Conservation (phyloP, 2,888 invertebrate species). For the Eupithecia abbreviata region DNA sequence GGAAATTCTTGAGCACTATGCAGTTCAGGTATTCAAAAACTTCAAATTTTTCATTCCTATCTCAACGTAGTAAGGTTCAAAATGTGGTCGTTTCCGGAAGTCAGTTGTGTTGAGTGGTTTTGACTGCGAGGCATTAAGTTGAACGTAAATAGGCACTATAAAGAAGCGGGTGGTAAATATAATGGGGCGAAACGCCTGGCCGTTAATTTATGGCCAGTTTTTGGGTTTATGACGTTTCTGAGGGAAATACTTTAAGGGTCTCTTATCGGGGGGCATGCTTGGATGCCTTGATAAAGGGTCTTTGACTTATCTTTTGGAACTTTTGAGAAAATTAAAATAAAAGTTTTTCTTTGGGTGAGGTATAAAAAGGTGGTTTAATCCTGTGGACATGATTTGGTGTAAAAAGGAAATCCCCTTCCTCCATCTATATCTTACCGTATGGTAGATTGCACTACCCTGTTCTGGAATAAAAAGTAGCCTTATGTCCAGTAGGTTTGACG, state of each 20-base stretch:
- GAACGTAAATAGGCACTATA: constrained; percentile 45
- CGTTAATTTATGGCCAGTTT: constrained; percentile 45
- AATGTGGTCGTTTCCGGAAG: constrained; percentile 26
- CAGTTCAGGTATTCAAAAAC: constrained; percentile 7
- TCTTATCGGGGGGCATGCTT: constrained; percentile 6
- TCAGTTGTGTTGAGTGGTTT: constrained; percentile 44
- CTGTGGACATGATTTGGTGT: background rate
- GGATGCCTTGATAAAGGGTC: constrained; percentile 9
- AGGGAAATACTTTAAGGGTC: constrained; percentile 32
- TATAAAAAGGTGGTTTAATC: background rate
- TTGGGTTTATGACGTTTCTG: constrained; percentile 43
- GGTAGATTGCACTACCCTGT: too few relatives aligned
- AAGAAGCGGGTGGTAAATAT: constrained; percentile 41
- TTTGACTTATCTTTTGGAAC: constrained; percentile 1
- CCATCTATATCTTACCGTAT: too few relatives aligned
- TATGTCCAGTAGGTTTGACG: too few relatives aligned
- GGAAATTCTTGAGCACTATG: background rate
- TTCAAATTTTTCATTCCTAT: background rate
- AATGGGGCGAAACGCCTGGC: constrained; percentile 40
- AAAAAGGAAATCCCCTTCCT: background rate
- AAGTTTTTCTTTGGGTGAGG: background rate
- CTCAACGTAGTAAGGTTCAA: constrained; percentile 24
- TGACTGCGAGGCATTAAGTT: constrained; percentile 42
- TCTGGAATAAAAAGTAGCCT: too few relatives aligned
- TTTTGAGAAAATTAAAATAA: background rate